Percentiles rank a stretch among this genome's conserved stretches.
These are phyloP conservation scores for Brachionus plicatilis DNA, from an alignment of 1,140 invertebrate genomes.

Conservation along the genomic window DNA sequence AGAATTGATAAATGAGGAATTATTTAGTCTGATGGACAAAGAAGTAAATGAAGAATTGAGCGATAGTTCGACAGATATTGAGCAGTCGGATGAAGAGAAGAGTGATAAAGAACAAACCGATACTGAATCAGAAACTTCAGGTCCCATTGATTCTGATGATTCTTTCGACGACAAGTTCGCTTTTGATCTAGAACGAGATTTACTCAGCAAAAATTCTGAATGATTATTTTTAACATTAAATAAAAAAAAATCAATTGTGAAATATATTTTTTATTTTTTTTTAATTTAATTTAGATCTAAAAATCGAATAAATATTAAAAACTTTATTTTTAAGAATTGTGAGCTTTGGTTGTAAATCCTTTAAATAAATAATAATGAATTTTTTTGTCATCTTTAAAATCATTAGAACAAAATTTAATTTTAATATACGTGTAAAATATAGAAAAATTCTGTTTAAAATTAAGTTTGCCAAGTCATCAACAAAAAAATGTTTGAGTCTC, in stretches of 20 bases:
- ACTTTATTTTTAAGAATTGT: not conserved
- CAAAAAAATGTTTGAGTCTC: no score
- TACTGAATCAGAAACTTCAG: not conserved
- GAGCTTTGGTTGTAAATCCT: not conserved
- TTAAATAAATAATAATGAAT: not conserved
- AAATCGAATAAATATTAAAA: not conserved
- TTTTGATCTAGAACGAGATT: constrained; percentile 7
- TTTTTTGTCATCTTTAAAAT: no score
- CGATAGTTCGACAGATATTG: not conserved
- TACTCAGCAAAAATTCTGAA: constrained; percentile 11
- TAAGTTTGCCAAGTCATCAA: not conserved
- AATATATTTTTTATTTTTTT: not conserved
- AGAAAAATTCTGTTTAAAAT: not conserved
- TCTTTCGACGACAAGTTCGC: constrained; percentile 9
- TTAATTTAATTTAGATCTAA: not conserved
- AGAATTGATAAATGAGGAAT: constrained; percentile 13
- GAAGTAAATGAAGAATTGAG: constrained; percentile 13
- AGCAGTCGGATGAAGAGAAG: not conserved
- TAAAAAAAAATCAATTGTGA: not conserved
- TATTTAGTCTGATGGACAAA: constrained; percentile 23
- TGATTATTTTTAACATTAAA: not conserved
- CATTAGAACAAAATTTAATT: no score
- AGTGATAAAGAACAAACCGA: not conserved
- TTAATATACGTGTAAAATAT: not conserved
- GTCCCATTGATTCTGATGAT: not conserved